Evolutionary conservation across 2,888 invertebrate genomes (phyloP), one percentile per base, ranked within the genome.

Genomic region (Syrista parreyssii): DNA sequence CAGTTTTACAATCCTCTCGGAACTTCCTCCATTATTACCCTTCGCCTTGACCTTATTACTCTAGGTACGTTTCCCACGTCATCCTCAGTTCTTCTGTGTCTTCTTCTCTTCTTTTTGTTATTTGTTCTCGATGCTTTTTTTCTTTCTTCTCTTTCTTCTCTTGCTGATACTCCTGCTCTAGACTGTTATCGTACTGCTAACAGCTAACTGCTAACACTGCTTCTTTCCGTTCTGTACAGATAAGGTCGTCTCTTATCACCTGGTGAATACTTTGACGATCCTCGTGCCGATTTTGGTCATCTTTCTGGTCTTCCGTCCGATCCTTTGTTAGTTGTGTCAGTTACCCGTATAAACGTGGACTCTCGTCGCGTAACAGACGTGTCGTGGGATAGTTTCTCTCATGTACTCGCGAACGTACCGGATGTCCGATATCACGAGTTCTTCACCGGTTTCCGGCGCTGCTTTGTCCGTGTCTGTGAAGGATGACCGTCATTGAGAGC

Each of bases 371-470:
- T 32, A 71, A 33, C 71, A 71, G 74, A 40, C 32, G 35, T 33
- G 35, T 74, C 74, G 34, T 40, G 74, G 74, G 74, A 74, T 74
- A 30, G 55, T 23, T 55, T 55, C 55, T 33, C 35, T 74, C 74
- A 40, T 35, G 35, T 74, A 34, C 32, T 74, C 74, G 74, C 36
- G 34, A 35, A 34, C 12, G 74, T 35, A 33, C 33, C 74, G 32
- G 35, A 74, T 32, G 30, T 32, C 30, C 75, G 74, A 81, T 82
- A 87, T 91, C 91, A 91, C 90, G 91, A 89, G 75, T 87, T 88
- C 81, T 89, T 91, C 15, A 84, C 84, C 30, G 89, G 88, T 87
- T 91, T 91, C 81, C 91, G 88, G 35, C 88, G 89, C 68, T 91
- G 91, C 80, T 91, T 91, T 71, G 83, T 84, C 82, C 89, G 84